phyloP scores from a whole-genome alignment of 2,888 invertebrate genomes.

The Caenorhabditis angaria region DNA sequence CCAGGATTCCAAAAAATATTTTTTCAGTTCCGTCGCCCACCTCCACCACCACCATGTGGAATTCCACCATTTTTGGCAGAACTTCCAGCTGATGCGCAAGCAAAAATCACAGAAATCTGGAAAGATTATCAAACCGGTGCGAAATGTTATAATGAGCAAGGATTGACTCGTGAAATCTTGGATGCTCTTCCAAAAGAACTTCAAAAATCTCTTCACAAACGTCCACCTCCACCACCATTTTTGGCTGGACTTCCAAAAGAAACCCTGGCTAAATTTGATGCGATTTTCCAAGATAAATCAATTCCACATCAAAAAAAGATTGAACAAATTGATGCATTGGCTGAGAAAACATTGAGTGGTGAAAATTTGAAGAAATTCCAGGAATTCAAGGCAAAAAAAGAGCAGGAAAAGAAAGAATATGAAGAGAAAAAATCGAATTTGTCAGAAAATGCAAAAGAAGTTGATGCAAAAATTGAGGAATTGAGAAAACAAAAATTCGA shows the following conservation, averaged over 20 bases:
- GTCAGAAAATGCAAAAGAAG: constrained; percentile 47
- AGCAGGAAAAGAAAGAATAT: constrained; percentile 45
- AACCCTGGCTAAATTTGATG: constrained; percentile 49
- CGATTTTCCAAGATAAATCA: constrained; percentile 50
- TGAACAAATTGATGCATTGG: constrained; percentile 54
- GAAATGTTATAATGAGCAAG: constrained; percentile 57
- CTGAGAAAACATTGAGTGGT: constrained; percentile 52
- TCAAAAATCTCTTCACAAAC: constrained; percentile 39
- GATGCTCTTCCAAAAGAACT: constrained; percentile 47
- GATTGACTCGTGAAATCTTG: constrained; percentile 53
- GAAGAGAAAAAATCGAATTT: constrained; percentile 31
- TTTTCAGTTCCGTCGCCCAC: constrained; percentile 24
- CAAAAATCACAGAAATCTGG: constrained; percentile 54
- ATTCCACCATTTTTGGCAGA: constrained; percentile 52
- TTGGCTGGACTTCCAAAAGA: constrained; percentile 46
- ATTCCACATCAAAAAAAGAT: constrained; percentile 51
- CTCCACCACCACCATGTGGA: constrained; percentile 55
- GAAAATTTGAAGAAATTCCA: constrained; percentile 55
- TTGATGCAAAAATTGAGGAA: constrained; percentile 53
- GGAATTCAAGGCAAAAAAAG: constrained; percentile 53
- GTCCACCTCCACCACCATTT: constrained; percentile 39
- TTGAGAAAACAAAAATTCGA: constrained; percentile 54
- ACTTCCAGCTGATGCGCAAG: constrained; percentile 48
- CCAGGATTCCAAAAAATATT: neutral
- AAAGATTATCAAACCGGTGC: constrained; percentile 59